phyloP scores from a whole-genome alignment of 1,140 invertebrate species.

The Sarcophaga peregrina region DNA sequence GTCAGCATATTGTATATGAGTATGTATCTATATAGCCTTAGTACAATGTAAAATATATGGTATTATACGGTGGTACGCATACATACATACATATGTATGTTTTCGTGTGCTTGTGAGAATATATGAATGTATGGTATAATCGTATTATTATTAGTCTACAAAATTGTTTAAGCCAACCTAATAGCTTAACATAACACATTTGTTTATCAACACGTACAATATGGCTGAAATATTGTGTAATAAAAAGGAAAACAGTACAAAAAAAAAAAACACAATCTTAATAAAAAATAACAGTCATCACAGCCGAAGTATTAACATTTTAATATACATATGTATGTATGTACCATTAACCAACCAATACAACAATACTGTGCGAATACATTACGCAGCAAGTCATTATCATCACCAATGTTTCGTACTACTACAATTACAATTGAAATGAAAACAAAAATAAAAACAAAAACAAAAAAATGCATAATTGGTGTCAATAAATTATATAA shows the following conservation, averaged over 20 bases:
- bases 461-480: conserved; percentile 2
- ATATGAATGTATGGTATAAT: not conserved
- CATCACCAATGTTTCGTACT: not conserved
- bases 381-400: not conserved
- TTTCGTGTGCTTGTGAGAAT: not conserved
- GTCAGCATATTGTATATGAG: not conserved
- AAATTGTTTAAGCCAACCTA: not conserved
- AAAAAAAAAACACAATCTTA: conserved; percentile 28
- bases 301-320: not conserved
- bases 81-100: no score
- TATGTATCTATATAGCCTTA: not conserved
- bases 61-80: no score
- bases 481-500: conserved; percentile 37
- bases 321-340: not conserved
- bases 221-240: conserved; percentile 34
- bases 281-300: conserved; percentile 28
- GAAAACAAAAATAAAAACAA: not conserved
- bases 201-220: conserved; percentile 35
- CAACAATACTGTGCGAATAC: not conserved
- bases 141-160: not conserved
- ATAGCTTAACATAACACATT: conserved; percentile 16
- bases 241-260: conserved; percentile 5
- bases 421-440: conserved; percentile 7
- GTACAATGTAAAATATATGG: not conserved
- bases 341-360: not conserved